Percentiles rank a stretch among this genome's conserved stretches.
Conservation (phyloP, 2,797 vertebrate genomes). For the Thunnus albacares region DNA sequence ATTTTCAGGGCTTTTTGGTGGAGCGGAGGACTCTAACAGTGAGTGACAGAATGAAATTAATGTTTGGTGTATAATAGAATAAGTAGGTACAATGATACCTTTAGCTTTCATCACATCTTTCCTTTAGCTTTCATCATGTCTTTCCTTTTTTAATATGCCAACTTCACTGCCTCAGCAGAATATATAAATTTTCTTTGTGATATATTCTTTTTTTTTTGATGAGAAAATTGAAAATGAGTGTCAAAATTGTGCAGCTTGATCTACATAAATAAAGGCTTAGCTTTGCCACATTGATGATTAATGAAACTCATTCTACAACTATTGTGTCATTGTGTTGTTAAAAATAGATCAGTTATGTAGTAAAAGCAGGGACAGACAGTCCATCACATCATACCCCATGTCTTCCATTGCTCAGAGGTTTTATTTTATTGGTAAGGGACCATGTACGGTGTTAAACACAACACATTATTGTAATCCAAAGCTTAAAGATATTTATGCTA, state of each 20-base stretch:
- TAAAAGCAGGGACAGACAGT: neutral
- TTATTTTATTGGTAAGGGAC: too few species aligned
- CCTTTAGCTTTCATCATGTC: neutral
- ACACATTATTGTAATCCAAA: too few species aligned
- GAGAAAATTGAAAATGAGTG: neutral
- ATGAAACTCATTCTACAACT: neutral
- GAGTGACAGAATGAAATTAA: neutral
- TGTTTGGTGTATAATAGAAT: neutral
- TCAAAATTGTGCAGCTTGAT: neutral
- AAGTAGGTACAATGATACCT: neutral
- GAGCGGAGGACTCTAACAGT: neutral
- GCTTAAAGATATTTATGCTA: too few species aligned
- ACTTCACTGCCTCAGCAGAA: neutral
- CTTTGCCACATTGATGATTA: neutral
- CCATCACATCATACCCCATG: neutral
- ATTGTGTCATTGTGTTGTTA: neutral
- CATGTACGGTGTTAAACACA: too few species aligned
- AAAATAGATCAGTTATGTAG: neutral
- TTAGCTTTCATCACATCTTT: neutral
- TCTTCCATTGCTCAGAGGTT: neutral
- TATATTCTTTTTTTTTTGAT: neutral
- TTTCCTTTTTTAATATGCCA: neutral
- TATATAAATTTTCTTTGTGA: neutral
- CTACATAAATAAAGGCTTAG: neutral
- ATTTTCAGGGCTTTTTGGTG: neutral